These are phyloP conservation scores for Oreochromis mossambicus DNA, from an alignment of 2,797 vertebrate genomes.

Conservation along the genomic window DNA sequence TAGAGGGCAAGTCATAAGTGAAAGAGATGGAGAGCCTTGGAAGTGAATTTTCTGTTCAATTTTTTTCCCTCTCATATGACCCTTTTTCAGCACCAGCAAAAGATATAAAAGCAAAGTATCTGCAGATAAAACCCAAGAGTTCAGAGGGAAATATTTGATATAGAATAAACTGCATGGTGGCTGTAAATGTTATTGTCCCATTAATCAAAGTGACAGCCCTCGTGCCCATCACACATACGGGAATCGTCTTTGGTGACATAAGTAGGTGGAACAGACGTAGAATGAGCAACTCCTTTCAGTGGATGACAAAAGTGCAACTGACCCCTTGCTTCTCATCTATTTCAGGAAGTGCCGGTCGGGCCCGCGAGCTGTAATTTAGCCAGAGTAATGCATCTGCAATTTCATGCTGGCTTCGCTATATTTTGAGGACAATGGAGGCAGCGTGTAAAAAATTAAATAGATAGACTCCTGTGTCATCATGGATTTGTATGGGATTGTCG, in stretches of 20 bases:
- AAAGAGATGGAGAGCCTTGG: neutral
- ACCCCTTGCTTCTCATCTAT: conserved; percentile 57
- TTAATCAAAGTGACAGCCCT: conserved; percentile 62
- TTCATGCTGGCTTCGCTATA: conserved; percentile 50
- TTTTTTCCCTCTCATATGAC: neutral
- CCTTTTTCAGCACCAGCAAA: neutral
- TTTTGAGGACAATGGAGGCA: conserved; percentile 50
- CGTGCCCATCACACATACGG: conserved; percentile 29
- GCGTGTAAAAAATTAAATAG: conserved; percentile 43
- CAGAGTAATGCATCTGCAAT: conserved; percentile 47
- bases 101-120: conserved; percentile 21
- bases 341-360: conserved; percentile 39
- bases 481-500: conserved; percentile 30
- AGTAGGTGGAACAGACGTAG: conserved; percentile 31
- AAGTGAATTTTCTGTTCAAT: conserved; percentile 4
- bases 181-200: conserved; percentile 58
- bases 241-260: conserved; percentile 46
- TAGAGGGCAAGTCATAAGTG: neutral
- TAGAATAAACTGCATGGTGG: conserved; percentile 35
- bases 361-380: conserved; percentile 48
- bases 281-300: conserved; percentile 29
- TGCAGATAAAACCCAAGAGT: conserved; percentile 10
- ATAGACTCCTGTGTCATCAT: conserved; percentile 38
- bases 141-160: conserved; percentile 37
- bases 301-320: conserved; percentile 48